Percentiles rank a stretch among this genome's conserved stretches.
phyloP scores from a whole-genome alignment of 1,140 invertebrate species.

The Drosophila albomicans region DNA sequence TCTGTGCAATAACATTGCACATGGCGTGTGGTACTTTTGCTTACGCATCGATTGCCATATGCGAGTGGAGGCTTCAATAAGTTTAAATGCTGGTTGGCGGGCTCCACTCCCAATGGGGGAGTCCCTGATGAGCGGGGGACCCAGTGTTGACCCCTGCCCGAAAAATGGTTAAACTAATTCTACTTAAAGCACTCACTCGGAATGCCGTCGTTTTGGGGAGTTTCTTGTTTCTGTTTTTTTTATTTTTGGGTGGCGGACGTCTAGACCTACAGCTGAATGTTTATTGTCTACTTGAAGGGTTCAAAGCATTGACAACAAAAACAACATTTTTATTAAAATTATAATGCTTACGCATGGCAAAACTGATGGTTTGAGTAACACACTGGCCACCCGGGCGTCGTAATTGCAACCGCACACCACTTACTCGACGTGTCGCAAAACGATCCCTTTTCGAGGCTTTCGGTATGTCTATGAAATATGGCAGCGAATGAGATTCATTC shows the following conservation, averaged over 20 bases:
- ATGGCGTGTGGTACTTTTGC: conserved; percentile 56
- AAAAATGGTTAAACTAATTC: conserved; percentile 55
- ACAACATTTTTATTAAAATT: conserved; percentile 77
- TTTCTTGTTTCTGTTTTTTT: conserved; percentile 1
- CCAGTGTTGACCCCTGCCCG: conserved; percentile 36
- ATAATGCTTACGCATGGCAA: conserved; percentile 61
- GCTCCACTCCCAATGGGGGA: conserved; percentile 22
- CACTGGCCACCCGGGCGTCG: conserved; percentile 37
- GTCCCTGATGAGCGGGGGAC: conserved; percentile 24
- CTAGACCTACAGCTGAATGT: conserved; percentile 31
- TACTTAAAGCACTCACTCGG: conserved; percentile 61
- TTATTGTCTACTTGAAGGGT: conserved; percentile 59
- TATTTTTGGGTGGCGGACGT: background rate
- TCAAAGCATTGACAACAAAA: conserved; percentile 63
- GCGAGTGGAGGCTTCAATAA: conserved; percentile 54
- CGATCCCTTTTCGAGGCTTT: conserved; percentile 31
- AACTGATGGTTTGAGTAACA: conserved; percentile 18
- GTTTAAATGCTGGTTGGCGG: conserved; percentile 1
- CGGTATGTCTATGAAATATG: conserved; percentile 58
- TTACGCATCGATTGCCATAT: conserved; percentile 75
- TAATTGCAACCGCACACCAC: conserved; percentile 44
- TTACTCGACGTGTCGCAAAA: conserved; percentile 1
- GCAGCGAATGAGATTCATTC: background rate
- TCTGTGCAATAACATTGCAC: conserved; percentile 56
- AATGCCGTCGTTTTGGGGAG: conserved; percentile 41